These are phyloP conservation scores for Epsilonema sp. DNA, from an alignment of 2,888 invertebrate genomes.

Conservation along the genomic window DNA sequence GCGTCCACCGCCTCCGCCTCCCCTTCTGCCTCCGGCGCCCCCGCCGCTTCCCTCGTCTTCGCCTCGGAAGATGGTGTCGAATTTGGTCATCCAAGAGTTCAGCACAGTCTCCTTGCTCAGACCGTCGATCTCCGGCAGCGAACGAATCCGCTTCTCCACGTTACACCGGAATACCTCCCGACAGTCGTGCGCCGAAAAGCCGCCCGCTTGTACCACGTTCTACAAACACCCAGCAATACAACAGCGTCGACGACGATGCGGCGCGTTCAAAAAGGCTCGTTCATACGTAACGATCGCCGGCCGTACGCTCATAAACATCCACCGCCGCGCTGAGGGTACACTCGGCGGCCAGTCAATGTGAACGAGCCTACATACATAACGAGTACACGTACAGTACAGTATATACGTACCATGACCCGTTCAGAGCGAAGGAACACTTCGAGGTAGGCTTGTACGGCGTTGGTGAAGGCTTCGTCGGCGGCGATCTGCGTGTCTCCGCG, in stretches of 20 bases:
- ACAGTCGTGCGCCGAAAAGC: conserved; percentile 94
- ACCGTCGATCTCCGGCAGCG: conserved; percentile 96
- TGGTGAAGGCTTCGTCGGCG: conserved; percentile 93
- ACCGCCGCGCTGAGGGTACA: too few species aligned
- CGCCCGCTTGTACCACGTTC: conserved; percentile 91
- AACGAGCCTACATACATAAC: too few species aligned
- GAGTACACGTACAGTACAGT: too few species aligned
- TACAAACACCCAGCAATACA: too few species aligned
- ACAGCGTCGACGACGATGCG: too few species aligned
- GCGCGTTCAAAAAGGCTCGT: too few species aligned
- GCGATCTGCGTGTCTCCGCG: conserved; percentile 96
- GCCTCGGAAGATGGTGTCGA: conserved; percentile 73
- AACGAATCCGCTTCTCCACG: conserved; percentile 82
- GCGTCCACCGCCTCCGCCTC: conserved; percentile 10
- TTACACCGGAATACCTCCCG: conserved; percentile 84
- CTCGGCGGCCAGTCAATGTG: too few species aligned
- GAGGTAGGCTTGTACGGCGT: conserved; percentile 75
- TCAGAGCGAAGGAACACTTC: conserved; percentile 94
- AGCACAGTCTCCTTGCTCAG: conserved; percentile 84
- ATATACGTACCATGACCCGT: too few species aligned
- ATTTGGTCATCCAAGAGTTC: conserved; percentile 97
- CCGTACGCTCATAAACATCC: too few species aligned
- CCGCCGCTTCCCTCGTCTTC: conserved; percentile 34
- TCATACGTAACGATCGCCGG: too few species aligned
- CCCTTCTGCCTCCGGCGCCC: conserved; percentile 23